phyloP scores from a whole-genome alignment of 2,113 vertebrate species.

The Cichladusa arquata region DNA sequence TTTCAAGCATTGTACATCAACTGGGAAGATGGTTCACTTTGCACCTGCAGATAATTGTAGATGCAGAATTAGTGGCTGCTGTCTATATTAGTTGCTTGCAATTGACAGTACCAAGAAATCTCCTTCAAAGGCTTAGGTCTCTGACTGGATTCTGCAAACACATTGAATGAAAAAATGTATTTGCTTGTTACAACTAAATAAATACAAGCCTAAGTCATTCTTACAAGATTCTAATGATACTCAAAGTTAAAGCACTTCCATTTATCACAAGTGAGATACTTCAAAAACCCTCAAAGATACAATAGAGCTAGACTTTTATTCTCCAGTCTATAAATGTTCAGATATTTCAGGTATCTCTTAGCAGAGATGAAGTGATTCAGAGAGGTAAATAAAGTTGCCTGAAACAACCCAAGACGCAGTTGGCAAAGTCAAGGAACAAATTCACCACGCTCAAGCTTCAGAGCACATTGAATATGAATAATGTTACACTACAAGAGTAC shows the following conservation, averaged over 20 bases:
- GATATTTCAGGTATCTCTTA: neutral
- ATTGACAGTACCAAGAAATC: neutral
- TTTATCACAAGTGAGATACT: neutral
- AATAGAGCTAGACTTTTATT: neutral
- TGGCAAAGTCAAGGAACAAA: neutral
- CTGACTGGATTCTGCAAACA: neutral
- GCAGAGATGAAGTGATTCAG: neutral
- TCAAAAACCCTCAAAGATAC: neutral
- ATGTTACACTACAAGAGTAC: neutral
- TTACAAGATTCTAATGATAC: neutral
- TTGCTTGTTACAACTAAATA: neutral
- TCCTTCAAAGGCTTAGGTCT: neutral
- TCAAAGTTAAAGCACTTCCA: neutral
- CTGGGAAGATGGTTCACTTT: neutral
- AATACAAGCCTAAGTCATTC: neutral
- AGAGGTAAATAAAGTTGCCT: neutral
- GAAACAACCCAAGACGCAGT: neutral
- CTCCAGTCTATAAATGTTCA: neutral
- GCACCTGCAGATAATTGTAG: neutral
- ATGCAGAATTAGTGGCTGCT: neutral
- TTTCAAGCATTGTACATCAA: neutral
- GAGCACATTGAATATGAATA: neutral
- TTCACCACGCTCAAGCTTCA: neutral
- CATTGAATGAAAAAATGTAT: neutral
- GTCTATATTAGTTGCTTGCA: neutral